Base-by-base conservation (phyloP, 2,113 vertebrate species). In the Sturnira hondurensis region DNA sequence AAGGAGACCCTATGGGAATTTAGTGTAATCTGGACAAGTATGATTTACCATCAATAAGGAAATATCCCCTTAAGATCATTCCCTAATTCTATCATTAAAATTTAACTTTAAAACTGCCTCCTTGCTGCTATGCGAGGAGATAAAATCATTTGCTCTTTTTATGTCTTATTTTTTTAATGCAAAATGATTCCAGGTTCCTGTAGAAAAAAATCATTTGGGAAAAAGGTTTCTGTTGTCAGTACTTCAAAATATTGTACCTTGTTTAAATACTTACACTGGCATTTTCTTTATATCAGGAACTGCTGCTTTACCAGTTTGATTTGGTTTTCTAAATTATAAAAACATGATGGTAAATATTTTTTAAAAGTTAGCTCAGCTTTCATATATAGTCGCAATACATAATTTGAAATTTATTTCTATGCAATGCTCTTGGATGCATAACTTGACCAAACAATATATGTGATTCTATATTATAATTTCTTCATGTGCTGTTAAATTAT, bases 281-380 rank as follows among this genome's bases (percentile, higher is more conserved):
- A 43, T 85, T 86, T 19, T 43, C 80, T 88, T 89, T 24, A 93
- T 2, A 43, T 93, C 31, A 93, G 22, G 74, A 11, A 82, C 43
- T 54, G 17, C 5, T 92, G 4, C 5, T 65, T 92, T 81, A 19
- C 2, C 43, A 67, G 4, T 33, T 17, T 84, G 41, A 86, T 52
- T 68, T 84, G 45, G 36, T 95, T 91, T 83, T 82, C 31, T 91
- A 93, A 81, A 73, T 52, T 82, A 76, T 43, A 73, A 91, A 56
- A 82, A 2, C 76, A 85, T 67, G 70, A 85, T 0, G 94, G 52
- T 67, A 76, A 85, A 76, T 74, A 43, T 0, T 24, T 28, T 50
- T 90, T 65, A 20, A 91, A 91, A 81, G 15, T 43, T 81, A 90
- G n/a, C 33, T 15, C 50, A 84, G 4, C 26, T 78, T 71, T 26